A percentile compares a stretch with the other conserved stretches of the same genome.
These are phyloP conservation scores for Macrophya annulata DNA, from an alignment of 2,888 invertebrate genomes.

Conservation along the genomic window DNA sequence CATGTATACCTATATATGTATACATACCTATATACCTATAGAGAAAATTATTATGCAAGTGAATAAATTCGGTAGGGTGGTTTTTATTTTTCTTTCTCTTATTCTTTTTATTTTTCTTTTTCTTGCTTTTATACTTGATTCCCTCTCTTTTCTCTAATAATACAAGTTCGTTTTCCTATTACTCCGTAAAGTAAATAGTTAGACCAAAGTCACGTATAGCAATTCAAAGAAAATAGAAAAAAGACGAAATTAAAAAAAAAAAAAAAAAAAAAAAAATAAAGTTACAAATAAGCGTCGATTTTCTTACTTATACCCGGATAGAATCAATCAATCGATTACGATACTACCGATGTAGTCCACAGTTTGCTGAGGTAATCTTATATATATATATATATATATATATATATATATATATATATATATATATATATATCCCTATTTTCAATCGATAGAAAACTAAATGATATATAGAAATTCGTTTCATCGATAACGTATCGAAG, in stretches of 20 bases:
- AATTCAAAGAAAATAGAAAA: neutral
- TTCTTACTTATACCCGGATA: neutral
- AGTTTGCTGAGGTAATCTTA: neutral
- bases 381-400: too few species aligned
- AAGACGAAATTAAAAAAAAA: neutral
- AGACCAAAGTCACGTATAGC: slow-evolving; percentile 13
- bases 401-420: too few species aligned
- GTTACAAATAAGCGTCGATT: neutral
- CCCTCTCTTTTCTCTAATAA: neutral
- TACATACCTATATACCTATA: too few species aligned
- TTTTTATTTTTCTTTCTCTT: neutral
- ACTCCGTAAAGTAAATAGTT: neutral
- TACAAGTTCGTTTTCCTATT: slow-evolving; percentile 2
- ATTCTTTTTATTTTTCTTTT: neutral
- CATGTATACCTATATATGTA: neutral
- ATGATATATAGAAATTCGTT: neutral
- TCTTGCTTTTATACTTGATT: neutral
- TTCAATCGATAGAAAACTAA: neutral
- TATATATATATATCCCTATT: too few species aligned
- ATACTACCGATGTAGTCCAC: neutral
- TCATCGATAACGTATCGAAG: neutral
- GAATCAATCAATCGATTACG: slow-evolving; percentile 7
- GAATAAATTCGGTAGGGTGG: neutral
- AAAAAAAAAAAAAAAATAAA: neutral
- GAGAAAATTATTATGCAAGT: neutral